These are phyloP conservation scores for Cheirogaleus major DNA, from an alignment of 2,797 vertebrate species.

Conservation along the genomic window DNA sequence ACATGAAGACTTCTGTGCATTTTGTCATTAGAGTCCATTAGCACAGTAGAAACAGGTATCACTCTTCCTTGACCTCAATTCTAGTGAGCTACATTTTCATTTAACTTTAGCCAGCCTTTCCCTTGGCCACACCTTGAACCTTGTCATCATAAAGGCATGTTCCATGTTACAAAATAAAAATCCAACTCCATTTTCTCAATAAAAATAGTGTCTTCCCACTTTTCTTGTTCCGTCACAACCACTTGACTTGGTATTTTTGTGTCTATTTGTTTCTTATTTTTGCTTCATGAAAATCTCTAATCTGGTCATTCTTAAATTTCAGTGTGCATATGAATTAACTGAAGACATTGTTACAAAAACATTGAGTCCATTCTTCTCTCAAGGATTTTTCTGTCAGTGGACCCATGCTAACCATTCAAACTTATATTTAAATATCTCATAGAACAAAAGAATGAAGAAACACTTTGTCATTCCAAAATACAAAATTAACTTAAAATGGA, in stretches of 20 bases:
- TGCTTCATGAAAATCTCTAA: background rate
- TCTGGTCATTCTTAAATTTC: background rate
- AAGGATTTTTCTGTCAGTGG: background rate
- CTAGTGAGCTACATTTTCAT: background rate
- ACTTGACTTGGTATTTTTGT: background rate
- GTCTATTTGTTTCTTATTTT: background rate
- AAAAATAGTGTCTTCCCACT: background rate
- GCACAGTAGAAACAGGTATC: background rate
- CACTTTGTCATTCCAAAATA: background rate
- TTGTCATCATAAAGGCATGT: background rate
- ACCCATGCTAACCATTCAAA: background rate
- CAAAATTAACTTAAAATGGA: background rate
- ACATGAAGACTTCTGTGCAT: background rate
- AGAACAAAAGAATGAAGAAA: background rate
- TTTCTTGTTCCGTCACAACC: background rate
- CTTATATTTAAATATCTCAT: background rate
- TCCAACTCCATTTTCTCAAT: background rate
- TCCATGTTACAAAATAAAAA: background rate
- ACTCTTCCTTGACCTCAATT: constrained; percentile 25
- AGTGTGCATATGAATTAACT: background rate
- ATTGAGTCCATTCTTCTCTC: background rate
- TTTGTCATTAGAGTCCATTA: constrained; percentile 18
- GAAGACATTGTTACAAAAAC: background rate
- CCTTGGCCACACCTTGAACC: background rate
- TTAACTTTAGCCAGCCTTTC: background rate